A percentile compares a stretch with the other conserved stretches of the same genome.
Conservation (phyloP, 1,140 invertebrate species). For the Prorops nasuta region DNA sequence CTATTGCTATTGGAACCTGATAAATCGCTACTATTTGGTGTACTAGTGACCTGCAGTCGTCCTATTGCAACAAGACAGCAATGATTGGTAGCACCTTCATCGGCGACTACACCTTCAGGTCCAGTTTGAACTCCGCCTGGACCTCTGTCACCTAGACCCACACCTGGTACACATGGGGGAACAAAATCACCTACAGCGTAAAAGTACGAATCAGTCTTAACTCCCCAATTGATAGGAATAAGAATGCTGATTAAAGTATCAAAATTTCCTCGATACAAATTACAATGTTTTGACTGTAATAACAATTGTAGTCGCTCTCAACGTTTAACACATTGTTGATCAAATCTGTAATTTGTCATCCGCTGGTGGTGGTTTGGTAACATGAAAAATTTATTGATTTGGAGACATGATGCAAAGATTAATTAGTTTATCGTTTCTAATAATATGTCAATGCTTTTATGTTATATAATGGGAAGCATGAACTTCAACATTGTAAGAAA, state of each 20-base stretch:
- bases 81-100: slow-evolving; percentile 75
- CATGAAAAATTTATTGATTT: too few relatives aligned
- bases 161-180: slow-evolving; percentile 54
- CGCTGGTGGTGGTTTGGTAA: too few relatives aligned
- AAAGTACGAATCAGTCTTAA: slow-evolving; percentile 30
- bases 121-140: slow-evolving; percentile 68
- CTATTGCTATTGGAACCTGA: slow-evolving; percentile 79
- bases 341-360: too few relatives aligned
- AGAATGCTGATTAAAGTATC: neutral
- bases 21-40: slow-evolving; percentile 88
- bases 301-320: too few relatives aligned
- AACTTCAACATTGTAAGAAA: too few relatives aligned
- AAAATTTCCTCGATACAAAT: too few relatives aligned
- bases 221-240: neutral
- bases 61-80: slow-evolving; percentile 98
- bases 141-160: slow-evolving; percentile 50
- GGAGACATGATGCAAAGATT: too few relatives aligned
- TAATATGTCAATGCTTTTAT: too few relatives aligned
- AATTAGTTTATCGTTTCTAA: too few relatives aligned
- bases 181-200: slow-evolving; percentile 55
- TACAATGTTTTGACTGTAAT: too few relatives aligned
- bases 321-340: too few relatives aligned
- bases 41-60: slow-evolving; percentile 92
- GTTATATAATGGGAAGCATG: too few relatives aligned
- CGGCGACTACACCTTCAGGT: slow-evolving; percentile 72